phyloP scores from a whole-genome alignment of 2,888 invertebrate genomes.

The Petrolisthes cinctipes region DNA sequence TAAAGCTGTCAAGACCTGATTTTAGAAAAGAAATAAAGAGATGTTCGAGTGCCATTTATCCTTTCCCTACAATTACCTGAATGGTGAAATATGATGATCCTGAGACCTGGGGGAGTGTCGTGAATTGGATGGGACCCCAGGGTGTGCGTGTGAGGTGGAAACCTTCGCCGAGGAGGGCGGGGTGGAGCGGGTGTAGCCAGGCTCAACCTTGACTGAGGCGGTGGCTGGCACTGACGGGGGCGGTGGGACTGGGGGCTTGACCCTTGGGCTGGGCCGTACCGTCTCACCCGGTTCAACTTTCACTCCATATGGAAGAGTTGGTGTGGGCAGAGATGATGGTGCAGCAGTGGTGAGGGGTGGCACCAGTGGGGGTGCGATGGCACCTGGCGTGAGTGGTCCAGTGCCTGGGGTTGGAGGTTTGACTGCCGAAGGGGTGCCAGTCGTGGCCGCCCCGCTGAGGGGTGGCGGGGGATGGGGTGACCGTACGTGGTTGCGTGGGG shows the following conservation, averaged over 20 bases:
- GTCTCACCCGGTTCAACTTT: constrained; percentile 55
- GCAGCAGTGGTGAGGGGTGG: constrained; percentile 36
- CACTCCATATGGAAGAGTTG: constrained; percentile 49
- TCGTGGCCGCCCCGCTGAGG: constrained; percentile 27
- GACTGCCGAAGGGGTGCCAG: constrained; percentile 29
- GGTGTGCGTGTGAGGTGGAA: constrained; percentile 42
- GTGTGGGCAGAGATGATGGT: constrained; percentile 21
- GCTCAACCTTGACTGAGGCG: constrained; percentile 54
- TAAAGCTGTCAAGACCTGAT: no score
- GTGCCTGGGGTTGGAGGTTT: constrained; percentile 48
- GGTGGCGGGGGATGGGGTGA: constrained; percentile 57
- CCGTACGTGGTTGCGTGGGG: constrained; percentile 56
- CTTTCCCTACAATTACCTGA: constrained; percentile 29
- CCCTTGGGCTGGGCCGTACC: constrained; percentile 26
- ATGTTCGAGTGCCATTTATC: no score
- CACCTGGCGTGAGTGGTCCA: constrained; percentile 23
- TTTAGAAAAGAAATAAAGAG: background rate
- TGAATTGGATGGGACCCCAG: constrained; percentile 35
- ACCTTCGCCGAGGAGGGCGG: constrained; percentile 51
- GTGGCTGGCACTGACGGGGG: constrained; percentile 53
- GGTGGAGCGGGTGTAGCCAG: constrained; percentile 50
- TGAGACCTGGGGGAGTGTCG: constrained; percentile 58
- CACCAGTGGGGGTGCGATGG: constrained; percentile 30
- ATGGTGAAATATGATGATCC: constrained; percentile 53
- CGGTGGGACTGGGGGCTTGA: constrained; percentile 11